Evolutionary conservation across 2,888 invertebrate genomes (phyloP).

Genomic region (Drosophila peninsularis): DNA sequence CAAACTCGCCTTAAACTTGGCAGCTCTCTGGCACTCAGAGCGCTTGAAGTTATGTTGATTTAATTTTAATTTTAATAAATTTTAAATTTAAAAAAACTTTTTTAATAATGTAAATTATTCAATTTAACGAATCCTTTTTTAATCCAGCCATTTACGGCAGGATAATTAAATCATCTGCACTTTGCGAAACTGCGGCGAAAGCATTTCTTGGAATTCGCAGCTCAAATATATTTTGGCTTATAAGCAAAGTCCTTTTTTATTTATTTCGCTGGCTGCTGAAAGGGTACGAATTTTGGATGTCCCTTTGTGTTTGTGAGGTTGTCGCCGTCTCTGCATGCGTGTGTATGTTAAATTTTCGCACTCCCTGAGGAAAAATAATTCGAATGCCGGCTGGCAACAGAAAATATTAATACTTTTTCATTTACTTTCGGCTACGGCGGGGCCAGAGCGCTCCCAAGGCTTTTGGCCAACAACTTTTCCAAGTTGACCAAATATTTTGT

Average conservation of each 20-base stretch:
- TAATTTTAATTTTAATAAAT: not conserved
- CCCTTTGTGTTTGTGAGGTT: constrained; percentile 42
- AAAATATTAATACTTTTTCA: constrained; percentile 76
- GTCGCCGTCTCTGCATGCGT: constrained; percentile 16
- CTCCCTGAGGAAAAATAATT: constrained; percentile 71
- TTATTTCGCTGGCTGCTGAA: constrained; percentile 54
- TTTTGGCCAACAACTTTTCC: constrained; percentile 49
- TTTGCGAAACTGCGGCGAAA: constrained; percentile 28
- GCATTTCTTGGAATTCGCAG: constrained; percentile 50
- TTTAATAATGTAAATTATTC: not conserved
- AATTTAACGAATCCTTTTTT: not conserved
- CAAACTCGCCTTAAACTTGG: not conserved
- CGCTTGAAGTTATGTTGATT: not conserved
- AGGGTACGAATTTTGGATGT: constrained; percentile 66
- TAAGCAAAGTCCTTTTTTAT: constrained; percentile 47
- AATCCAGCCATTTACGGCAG: not conserved
- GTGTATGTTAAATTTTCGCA: constrained; percentile 47
- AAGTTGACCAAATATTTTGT: constrained; percentile 58
- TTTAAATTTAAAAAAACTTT: too few species aligned
- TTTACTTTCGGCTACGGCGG: constrained; percentile 51
- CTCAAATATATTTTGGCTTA: constrained; percentile 18
- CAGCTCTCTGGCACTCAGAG: too few species aligned
- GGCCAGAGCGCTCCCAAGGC: constrained; percentile 22
- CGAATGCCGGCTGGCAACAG: constrained; percentile 40
- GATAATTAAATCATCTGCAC: constrained; percentile 5